Evolutionary conservation across 2,113 vertebrate species (phyloP).

Genomic region (Lonchura striata): DNA sequence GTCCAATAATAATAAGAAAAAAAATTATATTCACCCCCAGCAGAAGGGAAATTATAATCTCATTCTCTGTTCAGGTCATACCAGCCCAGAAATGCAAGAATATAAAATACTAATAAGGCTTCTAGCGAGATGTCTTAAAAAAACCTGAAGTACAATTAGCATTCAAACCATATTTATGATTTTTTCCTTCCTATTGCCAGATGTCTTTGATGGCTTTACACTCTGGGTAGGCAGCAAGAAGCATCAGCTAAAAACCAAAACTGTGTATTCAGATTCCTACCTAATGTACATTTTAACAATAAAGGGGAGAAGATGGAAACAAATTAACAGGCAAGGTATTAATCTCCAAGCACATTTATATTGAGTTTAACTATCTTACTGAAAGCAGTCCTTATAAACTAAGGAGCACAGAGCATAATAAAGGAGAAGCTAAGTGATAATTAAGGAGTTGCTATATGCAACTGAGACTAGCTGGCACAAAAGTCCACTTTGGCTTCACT

Average conservation of each 20-base stretch:
- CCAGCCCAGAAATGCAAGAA: background rate
- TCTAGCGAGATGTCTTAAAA: background rate
- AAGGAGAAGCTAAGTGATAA: background rate
- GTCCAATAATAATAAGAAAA: background rate
- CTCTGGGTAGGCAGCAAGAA: background rate
- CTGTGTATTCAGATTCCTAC: background rate
- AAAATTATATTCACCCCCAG: background rate
- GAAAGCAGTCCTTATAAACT: background rate
- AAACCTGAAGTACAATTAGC: background rate
- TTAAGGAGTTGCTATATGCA: background rate
- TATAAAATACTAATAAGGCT: background rate
- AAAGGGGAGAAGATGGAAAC: background rate
- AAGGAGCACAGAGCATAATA: background rate
- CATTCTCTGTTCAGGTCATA: background rate
- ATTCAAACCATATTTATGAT: background rate
- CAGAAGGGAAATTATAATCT: conserved; percentile 1
- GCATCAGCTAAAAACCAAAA: background rate
- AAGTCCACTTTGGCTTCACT: background rate
- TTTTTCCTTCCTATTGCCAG: background rate
- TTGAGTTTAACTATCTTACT: background rate
- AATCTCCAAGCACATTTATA: background rate
- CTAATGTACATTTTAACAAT: background rate
- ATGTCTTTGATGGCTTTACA: background rate
- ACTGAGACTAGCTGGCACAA: background rate
- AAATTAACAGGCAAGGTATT: background rate